Conservation (phyloP, 1,140 invertebrate species). For the Berghia stephanieae region DNA sequence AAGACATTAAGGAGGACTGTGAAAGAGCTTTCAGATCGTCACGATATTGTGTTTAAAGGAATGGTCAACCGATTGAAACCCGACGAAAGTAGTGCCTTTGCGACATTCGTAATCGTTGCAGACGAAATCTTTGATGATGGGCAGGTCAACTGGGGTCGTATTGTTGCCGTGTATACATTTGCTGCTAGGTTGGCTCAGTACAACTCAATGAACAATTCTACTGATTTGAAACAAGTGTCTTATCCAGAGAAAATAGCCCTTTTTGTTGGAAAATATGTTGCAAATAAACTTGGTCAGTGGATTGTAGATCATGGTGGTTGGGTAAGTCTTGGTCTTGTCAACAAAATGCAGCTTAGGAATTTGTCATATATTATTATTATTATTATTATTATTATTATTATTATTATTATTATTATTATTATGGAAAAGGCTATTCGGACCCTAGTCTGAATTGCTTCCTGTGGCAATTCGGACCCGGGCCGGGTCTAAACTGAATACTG, state of each 20-base stretch:
- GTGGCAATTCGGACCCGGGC: too few relatives aligned
- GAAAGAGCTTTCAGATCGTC: constrained; percentile 68
- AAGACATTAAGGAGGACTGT: constrained; percentile 64
- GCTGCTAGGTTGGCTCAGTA: constrained; percentile 71
- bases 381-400: too few relatives aligned
- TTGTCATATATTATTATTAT: too few relatives aligned
- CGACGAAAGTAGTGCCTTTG: constrained; percentile 69
- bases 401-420: too few relatives aligned
- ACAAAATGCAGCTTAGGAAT: too few relatives aligned
- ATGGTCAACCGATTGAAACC: constrained; percentile 73
- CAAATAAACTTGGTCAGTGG: constrained; percentile 65
- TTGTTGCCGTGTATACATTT: constrained; percentile 74
- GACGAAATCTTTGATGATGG: constrained; percentile 72
- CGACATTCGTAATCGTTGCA: constrained; percentile 71
- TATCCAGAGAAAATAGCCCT: constrained; percentile 61
- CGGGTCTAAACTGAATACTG: too few relatives aligned
- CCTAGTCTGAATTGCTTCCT: too few relatives aligned
- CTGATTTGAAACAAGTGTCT: neutral
- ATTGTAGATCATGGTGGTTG: constrained; percentile 67
- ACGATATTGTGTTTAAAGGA: constrained; percentile 72
- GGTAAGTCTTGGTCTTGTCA: constrained; percentile 56
- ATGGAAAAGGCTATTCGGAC: too few relatives aligned
- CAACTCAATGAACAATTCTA: constrained; percentile 64
- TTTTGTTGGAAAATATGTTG: constrained; percentile 66
- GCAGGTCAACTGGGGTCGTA: constrained; percentile 72